A percentile compares a stretch with the other conserved stretches of the same genome.
These are phyloP conservation scores for Campylorhamphus procurvoides DNA, from an alignment of 2,113 vertebrate genomes.

Conservation along the genomic window DNA sequence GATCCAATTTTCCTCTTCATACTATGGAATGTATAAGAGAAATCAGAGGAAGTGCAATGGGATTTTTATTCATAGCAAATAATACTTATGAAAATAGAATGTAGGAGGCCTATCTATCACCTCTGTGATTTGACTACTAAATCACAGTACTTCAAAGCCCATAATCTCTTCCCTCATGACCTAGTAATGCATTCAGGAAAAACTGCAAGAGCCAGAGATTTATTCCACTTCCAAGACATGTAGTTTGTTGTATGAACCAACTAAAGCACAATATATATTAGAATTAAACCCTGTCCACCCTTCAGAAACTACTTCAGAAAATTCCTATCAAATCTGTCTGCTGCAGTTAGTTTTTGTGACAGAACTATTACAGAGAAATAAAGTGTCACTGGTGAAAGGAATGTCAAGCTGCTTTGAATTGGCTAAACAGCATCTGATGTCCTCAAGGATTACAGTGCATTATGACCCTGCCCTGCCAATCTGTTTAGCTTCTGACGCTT, in stretches of 20 bases:
- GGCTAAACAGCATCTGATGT: slow-evolving; percentile 68
- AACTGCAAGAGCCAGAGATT: neutral
- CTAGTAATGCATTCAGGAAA: neutral
- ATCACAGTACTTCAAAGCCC: neutral
- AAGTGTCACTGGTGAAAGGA: slow-evolving; percentile 68
- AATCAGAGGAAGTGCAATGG: neutral
- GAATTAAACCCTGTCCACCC: slow-evolving; percentile 51
- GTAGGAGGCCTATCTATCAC: neutral
- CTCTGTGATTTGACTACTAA: slow-evolving; percentile 13
- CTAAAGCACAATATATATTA: neutral
- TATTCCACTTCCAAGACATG: neutral
- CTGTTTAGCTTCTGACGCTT: slow-evolving; percentile 73
- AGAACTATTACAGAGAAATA: slow-evolving; percentile 61
- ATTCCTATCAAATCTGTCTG: slow-evolving; percentile 54
- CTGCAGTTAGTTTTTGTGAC: slow-evolving; percentile 59
- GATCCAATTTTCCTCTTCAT: neutral
- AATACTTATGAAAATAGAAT: slow-evolving; percentile 1
- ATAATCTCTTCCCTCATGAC: neutral
- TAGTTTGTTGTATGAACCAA: neutral
- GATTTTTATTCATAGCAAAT: slow-evolving; percentile 19
- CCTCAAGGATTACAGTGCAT: slow-evolving; percentile 68
- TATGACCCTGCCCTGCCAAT: slow-evolving; percentile 70
- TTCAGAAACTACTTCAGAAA: slow-evolving; percentile 48
- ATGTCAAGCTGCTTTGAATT: slow-evolving; percentile 70
- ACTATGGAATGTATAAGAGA: neutral